These are phyloP conservation scores for Pristionchus japonicus DNA, from an alignment of 2,888 invertebrate species.

Conservation along the genomic window DNA sequence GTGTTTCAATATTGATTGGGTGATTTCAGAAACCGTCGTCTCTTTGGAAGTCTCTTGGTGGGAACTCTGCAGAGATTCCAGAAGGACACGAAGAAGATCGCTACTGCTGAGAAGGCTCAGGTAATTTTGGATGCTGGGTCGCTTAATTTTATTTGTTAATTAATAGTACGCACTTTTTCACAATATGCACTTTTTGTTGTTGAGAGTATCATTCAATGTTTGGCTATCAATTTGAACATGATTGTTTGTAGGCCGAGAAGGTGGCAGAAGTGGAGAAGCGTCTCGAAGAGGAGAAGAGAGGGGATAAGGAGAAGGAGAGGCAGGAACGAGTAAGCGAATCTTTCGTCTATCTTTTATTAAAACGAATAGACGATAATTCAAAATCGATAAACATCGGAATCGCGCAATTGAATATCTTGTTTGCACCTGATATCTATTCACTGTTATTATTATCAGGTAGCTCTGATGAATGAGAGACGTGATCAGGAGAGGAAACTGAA, in stretches of 20 bases:
- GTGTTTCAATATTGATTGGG: too few relatives aligned
- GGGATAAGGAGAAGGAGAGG: constrained; percentile 86
- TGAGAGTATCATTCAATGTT: too few relatives aligned
- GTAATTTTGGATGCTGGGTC: constrained; percentile 18
- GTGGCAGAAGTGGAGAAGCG: constrained; percentile 91
- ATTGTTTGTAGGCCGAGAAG: constrained; percentile 83
- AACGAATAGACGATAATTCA: not conserved
- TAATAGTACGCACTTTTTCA: too few relatives aligned
- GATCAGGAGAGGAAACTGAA: constrained; percentile 90
- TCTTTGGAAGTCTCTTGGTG: constrained; percentile 91
- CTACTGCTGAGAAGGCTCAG: constrained; percentile 50
- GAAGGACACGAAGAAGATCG: constrained; percentile 83
- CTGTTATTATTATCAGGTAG: constrained; percentile 74
- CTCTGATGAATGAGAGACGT: constrained; percentile 88
- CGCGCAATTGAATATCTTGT: not conserved
- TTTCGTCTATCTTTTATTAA: not conserved
- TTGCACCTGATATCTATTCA: too few relatives aligned
- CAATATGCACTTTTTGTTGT: too few relatives aligned
- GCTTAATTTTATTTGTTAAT: too few relatives aligned
- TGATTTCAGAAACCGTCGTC: constrained; percentile 90
- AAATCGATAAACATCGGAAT: not conserved
- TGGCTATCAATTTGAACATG: too few relatives aligned
- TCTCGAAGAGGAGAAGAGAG: constrained; percentile 90
- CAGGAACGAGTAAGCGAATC: constrained; percentile 45
- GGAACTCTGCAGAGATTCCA: constrained; percentile 96